Evolutionary conservation across 2,113 vertebrate genomes (phyloP).

Genomic region (Crotalus helleri): DNA sequence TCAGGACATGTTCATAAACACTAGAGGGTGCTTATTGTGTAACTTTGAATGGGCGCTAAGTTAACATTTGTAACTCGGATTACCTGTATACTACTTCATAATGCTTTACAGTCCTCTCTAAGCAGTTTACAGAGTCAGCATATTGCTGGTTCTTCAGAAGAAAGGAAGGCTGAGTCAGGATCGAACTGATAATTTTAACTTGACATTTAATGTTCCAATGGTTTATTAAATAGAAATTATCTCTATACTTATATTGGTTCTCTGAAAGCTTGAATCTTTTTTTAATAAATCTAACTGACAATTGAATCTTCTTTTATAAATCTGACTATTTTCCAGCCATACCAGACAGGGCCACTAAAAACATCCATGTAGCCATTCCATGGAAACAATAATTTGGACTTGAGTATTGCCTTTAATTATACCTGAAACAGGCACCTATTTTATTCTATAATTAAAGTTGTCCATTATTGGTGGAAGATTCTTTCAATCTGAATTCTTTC

Average conservation of each 20-base stretch:
- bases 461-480: not conserved
- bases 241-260: not conserved
- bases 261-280: not conserved
- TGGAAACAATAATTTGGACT: not conserved
- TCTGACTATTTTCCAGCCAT: not conserved
- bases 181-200: not conserved
- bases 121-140: no score
- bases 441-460: not conserved
- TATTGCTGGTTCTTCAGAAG: no score
- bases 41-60: no score
- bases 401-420: not conserved
- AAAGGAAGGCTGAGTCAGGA: no score
- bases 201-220: not conserved
- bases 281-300: no score
- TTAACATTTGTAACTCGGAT: no score
- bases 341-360: not conserved
- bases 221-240: not conserved
- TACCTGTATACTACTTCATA: no score
- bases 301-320: not conserved
- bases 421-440: not conserved
- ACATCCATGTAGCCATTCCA: not conserved
- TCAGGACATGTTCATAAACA: no score
- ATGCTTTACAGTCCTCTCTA: no score
- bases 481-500: not conserved
- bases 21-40: no score